Base-by-base conservation (phyloP, 2,113 vertebrate genomes). In the Plotosus lineatus region DNA sequence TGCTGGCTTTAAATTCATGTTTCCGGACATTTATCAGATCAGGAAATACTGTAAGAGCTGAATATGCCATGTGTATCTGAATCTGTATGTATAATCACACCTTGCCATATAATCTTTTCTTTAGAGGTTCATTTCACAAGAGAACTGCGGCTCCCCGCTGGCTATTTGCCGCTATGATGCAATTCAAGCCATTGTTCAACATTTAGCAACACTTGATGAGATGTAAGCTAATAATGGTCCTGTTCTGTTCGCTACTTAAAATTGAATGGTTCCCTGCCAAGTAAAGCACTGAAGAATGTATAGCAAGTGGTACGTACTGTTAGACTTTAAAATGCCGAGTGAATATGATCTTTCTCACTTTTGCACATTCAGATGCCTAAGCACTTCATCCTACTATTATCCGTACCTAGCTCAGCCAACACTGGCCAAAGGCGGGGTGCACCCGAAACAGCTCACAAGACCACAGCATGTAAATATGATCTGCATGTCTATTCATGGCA, bases 131-230 rank as follows among this genome's bases (percentile, higher is more conserved):
- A 68, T 68, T 17, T 68, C 77, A 40, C 46, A 14, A 50, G 58
- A 51, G 42, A 50, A 66, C 61, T 19, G 50, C 8, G 4, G 51
- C 44, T 53, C 63, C 61, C 36, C 33, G 6, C 21, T 51, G 36
- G 38, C 61, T 51, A 4, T 1, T 66, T 68, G 31, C 48, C 40
- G 21, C 4, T 9, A 69, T 79, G 77, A 79, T 69, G 77, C 23
- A 79, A 79, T 69, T n/a, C 36, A n/a, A n/a, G n/a, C 55, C 63
- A 53, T 69, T 19, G 31, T 61, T 56, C 55, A 69, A 21, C 48
- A 55, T 55, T 44, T 31, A 65, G 44, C 44, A 33, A 55, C 36
- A 68, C 63, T 33, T 78, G 77, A 60, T 46, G 53, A 61, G 44
- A 77, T 61, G 19, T 46, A 56, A 56, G 65, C 23, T 42, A 68